A percentile compares a stretch with the other conserved stretches of the same genome.
These are phyloP conservation scores for Stenodema calcarata DNA, from an alignment of 2,888 invertebrate species.

Conservation along the genomic window DNA sequence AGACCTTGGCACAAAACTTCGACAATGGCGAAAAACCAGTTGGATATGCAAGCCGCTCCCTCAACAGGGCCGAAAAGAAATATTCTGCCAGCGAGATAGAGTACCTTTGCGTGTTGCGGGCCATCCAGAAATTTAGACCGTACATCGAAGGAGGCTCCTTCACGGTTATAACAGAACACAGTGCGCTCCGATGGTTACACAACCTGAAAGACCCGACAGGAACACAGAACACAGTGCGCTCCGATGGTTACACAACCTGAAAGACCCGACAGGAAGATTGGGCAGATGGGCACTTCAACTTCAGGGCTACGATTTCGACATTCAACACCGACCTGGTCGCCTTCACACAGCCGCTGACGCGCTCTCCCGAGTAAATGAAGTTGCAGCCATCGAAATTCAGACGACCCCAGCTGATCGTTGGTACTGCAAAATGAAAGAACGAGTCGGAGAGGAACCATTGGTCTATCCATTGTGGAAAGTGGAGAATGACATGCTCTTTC, in stretches of 20 bases:
- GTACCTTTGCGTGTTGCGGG: constrained; percentile 56
- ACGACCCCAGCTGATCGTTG: background rate
- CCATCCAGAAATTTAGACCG: constrained; percentile 55
- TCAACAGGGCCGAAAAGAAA: constrained; percentile 54
- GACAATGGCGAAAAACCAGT: constrained; percentile 55
- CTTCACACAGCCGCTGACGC: background rate
- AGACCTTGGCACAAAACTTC: constrained; percentile 53
- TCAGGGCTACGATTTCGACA: background rate
- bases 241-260: constrained; percentile 56
- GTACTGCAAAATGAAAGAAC: background rate
- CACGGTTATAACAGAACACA: constrained; percentile 55
- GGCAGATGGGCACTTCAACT: constrained; percentile 55
- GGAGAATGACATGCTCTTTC: background rate
- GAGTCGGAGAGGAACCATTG: background rate
- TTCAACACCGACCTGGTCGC: background rate
- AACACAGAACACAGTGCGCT: constrained; percentile 56
- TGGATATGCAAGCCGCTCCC: constrained; percentile 56
- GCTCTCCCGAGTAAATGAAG: background rate
- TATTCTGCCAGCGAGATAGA: constrained; percentile 56
- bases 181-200: constrained; percentile 57
- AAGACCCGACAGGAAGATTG: constrained; percentile 56
- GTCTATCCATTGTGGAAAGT: background rate
- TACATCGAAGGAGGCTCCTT: background rate
- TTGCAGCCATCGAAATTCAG: background rate
- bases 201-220: constrained; percentile 57